These are phyloP conservation scores for Allophyes oxyacanthae DNA, from an alignment of 2,888 invertebrate species.

Conservation along the genomic window DNA sequence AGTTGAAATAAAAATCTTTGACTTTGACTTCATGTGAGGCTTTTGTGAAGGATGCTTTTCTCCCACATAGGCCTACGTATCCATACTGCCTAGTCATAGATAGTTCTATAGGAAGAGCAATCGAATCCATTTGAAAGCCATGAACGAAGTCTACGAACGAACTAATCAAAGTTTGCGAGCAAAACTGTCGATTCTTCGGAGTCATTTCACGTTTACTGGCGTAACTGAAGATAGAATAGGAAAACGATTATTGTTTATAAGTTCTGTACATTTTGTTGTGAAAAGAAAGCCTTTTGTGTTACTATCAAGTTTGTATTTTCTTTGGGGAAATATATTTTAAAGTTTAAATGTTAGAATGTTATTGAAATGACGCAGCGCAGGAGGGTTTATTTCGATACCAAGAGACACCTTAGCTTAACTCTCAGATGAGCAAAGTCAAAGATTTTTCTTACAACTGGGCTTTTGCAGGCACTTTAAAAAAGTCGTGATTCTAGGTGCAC, in stretches of 20 bases:
- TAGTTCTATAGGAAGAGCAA: not conserved
- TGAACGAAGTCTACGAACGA: not conserved
- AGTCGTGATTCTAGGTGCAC: too few relatives aligned
- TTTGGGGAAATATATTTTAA: not conserved
- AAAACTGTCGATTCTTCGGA: constrained; percentile 12
- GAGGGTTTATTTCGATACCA: too few relatives aligned
- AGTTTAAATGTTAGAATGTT: too few relatives aligned
- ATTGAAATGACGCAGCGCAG: too few relatives aligned
- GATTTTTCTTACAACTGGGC: too few relatives aligned
- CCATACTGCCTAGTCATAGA: not conserved
- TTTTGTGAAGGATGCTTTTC: too few relatives aligned
- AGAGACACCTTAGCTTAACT: too few relatives aligned
- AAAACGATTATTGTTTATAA: constrained; percentile 27
- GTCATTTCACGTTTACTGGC: constrained; percentile 9
- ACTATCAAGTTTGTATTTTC: not conserved
- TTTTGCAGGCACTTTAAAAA: too few relatives aligned
- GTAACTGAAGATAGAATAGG: not conserved
- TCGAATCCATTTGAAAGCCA: not conserved
- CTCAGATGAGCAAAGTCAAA: too few relatives aligned
- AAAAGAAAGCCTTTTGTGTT: not conserved
- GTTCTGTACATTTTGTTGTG: constrained; percentile 1
- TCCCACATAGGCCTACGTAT: too few relatives aligned
- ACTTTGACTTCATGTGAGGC: too few relatives aligned
- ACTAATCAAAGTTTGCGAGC: constrained; percentile 33
- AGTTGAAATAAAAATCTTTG: too few relatives aligned